Conservation (phyloP, 2,888 invertebrate genomes). For the Dryococelus australis region DNA sequence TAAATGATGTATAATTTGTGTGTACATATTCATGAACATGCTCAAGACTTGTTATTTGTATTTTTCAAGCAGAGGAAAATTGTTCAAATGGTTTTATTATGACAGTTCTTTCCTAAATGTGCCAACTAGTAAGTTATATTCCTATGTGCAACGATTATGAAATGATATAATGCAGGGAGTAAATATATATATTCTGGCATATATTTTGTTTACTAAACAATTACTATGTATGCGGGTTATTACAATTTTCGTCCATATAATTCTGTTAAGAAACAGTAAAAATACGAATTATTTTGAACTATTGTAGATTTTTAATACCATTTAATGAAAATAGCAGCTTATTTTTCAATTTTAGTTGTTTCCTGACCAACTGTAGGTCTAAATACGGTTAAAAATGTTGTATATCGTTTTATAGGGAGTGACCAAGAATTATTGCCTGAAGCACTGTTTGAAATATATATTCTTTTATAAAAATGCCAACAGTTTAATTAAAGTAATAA, state of each 20-base stretch:
- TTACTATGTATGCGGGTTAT: neutral
- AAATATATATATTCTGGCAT: neutral
- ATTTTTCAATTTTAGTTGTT: neutral
- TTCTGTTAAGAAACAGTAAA: neutral
- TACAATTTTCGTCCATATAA: neutral
- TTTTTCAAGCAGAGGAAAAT: neutral
- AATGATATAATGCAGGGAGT: neutral
- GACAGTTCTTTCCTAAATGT: conserved; percentile 9
- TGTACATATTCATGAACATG: conserved; percentile 9
- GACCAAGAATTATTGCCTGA: neutral
- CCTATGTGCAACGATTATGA: neutral
- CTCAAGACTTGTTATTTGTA: conserved; percentile 9
- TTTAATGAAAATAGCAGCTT: neutral
- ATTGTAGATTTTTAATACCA: neutral
- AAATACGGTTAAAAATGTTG: neutral
- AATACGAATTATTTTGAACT: neutral
- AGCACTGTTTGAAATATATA: neutral
- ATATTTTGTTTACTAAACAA: conserved; percentile 1
- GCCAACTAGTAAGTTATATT: conserved; percentile 16
- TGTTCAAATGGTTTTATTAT: neutral
- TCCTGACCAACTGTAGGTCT: neutral
- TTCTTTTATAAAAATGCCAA: neutral
- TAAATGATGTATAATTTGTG: neutral
- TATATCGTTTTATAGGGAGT: conserved; percentile 8
- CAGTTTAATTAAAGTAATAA: neutral